Base-by-base conservation (phyloP, 2,797 vertebrate species). In the Aselliscus stoliczkanus region DNA sequence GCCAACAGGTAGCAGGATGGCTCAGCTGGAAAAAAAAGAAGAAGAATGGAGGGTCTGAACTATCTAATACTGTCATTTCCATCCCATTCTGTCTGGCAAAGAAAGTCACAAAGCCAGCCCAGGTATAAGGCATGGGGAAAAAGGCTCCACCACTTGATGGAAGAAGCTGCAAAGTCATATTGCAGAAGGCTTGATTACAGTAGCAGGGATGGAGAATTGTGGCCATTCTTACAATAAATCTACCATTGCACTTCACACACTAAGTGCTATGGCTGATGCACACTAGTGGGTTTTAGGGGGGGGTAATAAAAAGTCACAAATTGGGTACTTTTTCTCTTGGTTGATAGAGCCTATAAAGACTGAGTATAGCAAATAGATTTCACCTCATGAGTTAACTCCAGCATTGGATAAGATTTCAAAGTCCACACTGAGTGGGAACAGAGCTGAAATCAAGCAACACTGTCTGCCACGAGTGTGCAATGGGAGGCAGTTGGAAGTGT, bases 291-390 rank as follows among this genome's bases (percentile, higher is more conserved):
- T 70, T 80, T 72, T 52, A 54, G 50, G 18, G 18, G 5, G 14
- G 34, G 79, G 75, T 92, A 75, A 60, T 12, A 37, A 54, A 47
- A 89, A 75, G 79, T 93, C 62, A 65, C 56, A 82, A 65, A 95
- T 70, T 47, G 13, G 37, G 29, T 64, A 34, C 47, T 94, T 96
- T 73, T 95, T 65, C 62, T 85, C 64, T 83, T 76, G 52, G 67
- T 25, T 73, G 50, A 44, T 92, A 58, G 76, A 58, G 50, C 67
- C 65, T 60, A 47, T 77, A 56, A 83, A 90, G 64, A 65, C 62
- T n/a, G 17, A 7, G 13, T 42, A 42, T 42, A 60, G 44, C 91
- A 86, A 60, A 44, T 42, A 50, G 52, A 17, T 42, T 87, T 94
- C 47, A 42, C 27, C 42, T 47, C 39, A 60, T 10, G 14, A 79